Evolutionary conservation across 2,113 vertebrate genomes (phyloP), one percentile per base, ranked within the genome.

Genomic region (Tragelaphus buxtoni): DNA sequence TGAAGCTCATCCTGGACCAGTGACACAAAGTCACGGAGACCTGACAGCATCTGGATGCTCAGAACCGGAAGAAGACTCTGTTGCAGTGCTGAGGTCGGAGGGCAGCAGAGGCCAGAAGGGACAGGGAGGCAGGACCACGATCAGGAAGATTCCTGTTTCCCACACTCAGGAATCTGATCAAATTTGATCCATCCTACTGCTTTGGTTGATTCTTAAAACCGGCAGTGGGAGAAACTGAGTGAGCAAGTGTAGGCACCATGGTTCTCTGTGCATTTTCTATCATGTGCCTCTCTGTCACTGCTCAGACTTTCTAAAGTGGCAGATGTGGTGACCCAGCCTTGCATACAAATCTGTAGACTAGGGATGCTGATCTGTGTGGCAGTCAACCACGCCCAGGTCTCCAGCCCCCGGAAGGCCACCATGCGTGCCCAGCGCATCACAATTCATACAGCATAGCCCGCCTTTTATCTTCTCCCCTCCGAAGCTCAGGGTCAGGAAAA

Each of bases 381-480:
- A 20, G 58, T 35, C 35, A 76, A 2, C 63, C 30, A 49, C 2
- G 0, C 1, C 1, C 24, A 47, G 32, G 5, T 17, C 24, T 69
- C 9, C 6, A 22, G 39, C 39, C 1, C 49, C 80, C 0, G 0
- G 69, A 26, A n/a, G 80, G 18, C 3, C 9, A 2, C 16, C 87
- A 5, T 11, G 74, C 0, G 0, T 9, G 16, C 14, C 16, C 32
- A 26, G 28, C 10, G 16, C 58, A 56, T 42, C 6, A 1, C 42
- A 18, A 61, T 3, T 9, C 45, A 47, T 83, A n/a, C 11, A 14
- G 14, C 4, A 4, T 13, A 32, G 12, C 11, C 10, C 8, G 14
- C 7, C 26, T 85, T 35, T 22, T 74, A 28, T 81, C 55, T 58
- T 81, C 22, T 35, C 16, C 13, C 2, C 39, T 10, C 8, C 16